Evolutionary conservation across 2,113 vertebrate species (phyloP).

Genomic region (Tragelaphus scriptus): DNA sequence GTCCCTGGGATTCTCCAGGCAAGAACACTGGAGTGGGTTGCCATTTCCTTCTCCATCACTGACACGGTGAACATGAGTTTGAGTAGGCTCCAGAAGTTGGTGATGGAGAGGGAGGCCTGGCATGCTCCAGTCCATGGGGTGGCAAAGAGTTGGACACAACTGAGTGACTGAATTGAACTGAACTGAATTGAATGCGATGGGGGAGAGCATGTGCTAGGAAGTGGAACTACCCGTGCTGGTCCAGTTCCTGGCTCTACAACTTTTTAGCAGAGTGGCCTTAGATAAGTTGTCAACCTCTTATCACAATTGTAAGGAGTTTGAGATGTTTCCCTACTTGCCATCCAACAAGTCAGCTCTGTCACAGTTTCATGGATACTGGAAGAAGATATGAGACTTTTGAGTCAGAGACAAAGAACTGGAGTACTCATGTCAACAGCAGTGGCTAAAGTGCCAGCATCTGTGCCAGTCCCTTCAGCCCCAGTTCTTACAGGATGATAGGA

Average conservation of each 20-base stretch:
- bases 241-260: not conserved
- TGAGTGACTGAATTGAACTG: not conserved
- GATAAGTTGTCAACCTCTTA: not conserved
- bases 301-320: not conserved
- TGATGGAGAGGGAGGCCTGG: not conserved
- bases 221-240: not conserved
- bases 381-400: not conserved
- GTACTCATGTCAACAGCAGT: not conserved
- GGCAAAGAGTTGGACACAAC: fast-evolving
- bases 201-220: not conserved
- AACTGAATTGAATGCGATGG: not conserved
- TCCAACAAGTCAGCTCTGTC: not conserved
- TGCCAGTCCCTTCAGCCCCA: not conserved
- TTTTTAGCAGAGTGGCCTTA: not conserved
- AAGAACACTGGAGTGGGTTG: too few relatives aligned
- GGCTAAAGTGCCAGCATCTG: not conserved
- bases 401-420: not conserved
- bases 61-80: not conserved
- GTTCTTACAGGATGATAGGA: not conserved
- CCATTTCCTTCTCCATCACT: not conserved
- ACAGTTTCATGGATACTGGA: not conserved
- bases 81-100: not conserved
- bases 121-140: not conserved
- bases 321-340: not conserved
- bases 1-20: too few relatives aligned